phyloP scores from a whole-genome alignment of 2,888 invertebrate genomes.

The Drosophila recens region DNA sequence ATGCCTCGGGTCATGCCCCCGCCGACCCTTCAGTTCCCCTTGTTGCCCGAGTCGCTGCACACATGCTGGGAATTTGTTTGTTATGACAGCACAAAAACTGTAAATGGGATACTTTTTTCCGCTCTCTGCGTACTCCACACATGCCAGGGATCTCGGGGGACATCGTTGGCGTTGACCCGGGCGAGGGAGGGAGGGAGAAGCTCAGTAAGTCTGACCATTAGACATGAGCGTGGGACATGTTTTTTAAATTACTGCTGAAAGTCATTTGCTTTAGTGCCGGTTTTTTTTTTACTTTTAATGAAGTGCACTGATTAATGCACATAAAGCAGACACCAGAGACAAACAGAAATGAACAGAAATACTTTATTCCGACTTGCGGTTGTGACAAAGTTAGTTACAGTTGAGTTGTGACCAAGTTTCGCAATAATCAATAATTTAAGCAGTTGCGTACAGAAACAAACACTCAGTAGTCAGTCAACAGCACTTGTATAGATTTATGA shows the following conservation, averaged over 20 bases:
- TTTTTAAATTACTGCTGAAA: conserved; percentile 48
- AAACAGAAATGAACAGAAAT: conserved; percentile 10
- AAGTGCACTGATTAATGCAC: conserved; percentile 57
- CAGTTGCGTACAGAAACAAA: background rate
- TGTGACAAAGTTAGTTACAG: background rate
- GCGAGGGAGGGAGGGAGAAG: background rate
- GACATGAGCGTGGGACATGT: conserved; percentile 45
- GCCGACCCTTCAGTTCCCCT: background rate
- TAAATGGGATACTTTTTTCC: conserved; percentile 44
- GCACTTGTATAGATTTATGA: conserved; percentile 54
- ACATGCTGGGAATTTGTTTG: conserved; percentile 74
- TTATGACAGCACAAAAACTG: conserved; percentile 67
- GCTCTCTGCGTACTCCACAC: conserved; percentile 8
- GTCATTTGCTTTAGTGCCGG: conserved; percentile 48
- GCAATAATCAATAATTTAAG: conserved; percentile 61
- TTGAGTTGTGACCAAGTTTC: conserved; percentile 44
- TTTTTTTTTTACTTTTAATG: conserved; percentile 51
- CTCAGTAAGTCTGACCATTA: conserved; percentile 46
- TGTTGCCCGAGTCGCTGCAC: conserved; percentile 27
- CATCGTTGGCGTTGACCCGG: conserved; percentile 1
- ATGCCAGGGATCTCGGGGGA: conserved; percentile 35
- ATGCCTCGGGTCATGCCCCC: conserved; percentile 23
- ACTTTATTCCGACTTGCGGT: conserved; percentile 7
- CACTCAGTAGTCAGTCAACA: conserved; percentile 44
- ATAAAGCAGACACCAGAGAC: conserved; percentile 13